These are phyloP conservation scores for Megaptera novaeangliae DNA, from an alignment of 2,113 vertebrate species.

Conservation along the genomic window DNA sequence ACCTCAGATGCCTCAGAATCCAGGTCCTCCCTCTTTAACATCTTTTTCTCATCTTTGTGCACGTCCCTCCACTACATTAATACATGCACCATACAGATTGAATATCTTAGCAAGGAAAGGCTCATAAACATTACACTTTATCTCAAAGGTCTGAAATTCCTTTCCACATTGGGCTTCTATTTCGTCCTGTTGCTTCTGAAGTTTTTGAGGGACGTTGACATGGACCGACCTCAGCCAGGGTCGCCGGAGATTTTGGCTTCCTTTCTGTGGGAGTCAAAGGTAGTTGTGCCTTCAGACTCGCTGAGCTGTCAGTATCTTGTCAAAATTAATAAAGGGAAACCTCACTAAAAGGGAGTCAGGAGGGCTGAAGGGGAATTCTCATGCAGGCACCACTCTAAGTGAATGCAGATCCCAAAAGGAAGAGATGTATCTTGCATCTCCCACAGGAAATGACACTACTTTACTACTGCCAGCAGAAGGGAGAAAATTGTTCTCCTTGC, in stretches of 20 bases:
- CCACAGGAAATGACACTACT: neutral
- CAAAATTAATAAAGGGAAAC: neutral
- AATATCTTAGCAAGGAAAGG: neutral
- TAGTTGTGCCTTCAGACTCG: neutral
- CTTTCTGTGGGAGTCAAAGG: neutral
- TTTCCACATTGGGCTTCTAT: neutral
- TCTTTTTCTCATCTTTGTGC: neutral
- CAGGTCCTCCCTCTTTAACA: neutral
- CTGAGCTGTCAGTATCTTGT: neutral
- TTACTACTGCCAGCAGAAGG: neutral
- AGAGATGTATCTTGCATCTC: neutral
- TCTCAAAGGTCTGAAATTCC: neutral
- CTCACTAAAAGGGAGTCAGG: neutral
- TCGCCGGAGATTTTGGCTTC: too few species aligned
- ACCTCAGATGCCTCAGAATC: neutral
- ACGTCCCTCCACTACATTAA: neutral
- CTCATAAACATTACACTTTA: neutral
- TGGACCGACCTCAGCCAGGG: fast-evolving
- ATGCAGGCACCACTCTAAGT: neutral
- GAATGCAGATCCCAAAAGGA: too few species aligned
- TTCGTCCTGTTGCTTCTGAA: neutral
- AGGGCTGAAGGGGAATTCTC: neutral
- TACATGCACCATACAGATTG: fast-evolving
- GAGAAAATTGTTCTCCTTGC: neutral
- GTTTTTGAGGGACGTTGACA: neutral